Base-by-base conservation (phyloP, 1,140 invertebrate species). In the Archivesica marissinica region DNA sequence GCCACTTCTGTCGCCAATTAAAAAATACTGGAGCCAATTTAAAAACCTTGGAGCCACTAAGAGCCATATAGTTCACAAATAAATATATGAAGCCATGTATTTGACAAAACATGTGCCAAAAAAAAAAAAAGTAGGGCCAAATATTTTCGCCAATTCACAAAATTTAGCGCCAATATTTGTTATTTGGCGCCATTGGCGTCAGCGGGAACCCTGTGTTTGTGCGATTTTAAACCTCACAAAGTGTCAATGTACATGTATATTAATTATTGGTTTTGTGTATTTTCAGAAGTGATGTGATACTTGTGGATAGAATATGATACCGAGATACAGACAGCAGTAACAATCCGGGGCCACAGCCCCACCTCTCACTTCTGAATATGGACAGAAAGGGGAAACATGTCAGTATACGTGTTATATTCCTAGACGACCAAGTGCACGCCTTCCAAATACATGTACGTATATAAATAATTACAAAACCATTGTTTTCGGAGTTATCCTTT, bases 381-480 rank as follows among this genome's bases (percentile, higher is more conserved):
- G 82, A 85, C 30, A 86, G 88, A 59, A 91, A 91, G 75, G 91
- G 91, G 28, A 92, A 92, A 84, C 81, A 89, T 59, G 85, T 92
- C 78, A 90, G 85, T 54, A 78, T 92, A 13, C 76, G 88, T 17
- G 88, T 92, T 25, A 54, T 78, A 11, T 90, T 92, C 74, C 80
- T 92, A 13, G 90, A 92, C 76, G 89, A 90, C 41, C 87, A 85
- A 9, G 83, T 89, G 23, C 88, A 89, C 56, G 90, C 82, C 44
- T 91, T 92, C 52, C 90, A 89, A 52, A 86, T 90, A 77, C 90
- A 88, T 79, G 89, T 91, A 86, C 90, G 89, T 90, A 77, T 7
- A 41, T n/a, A n/a, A n/a, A n/a, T n/a, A n/a, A n/a, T n/a, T n/a
- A n/a, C n/a, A n/a, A n/a, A n/a, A n/a, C n/a, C n/a, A n/a, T n/a